phyloP scores from a whole-genome alignment of 2,797 vertebrate species.

The Xiphorhynchus erythropygius region DNA sequence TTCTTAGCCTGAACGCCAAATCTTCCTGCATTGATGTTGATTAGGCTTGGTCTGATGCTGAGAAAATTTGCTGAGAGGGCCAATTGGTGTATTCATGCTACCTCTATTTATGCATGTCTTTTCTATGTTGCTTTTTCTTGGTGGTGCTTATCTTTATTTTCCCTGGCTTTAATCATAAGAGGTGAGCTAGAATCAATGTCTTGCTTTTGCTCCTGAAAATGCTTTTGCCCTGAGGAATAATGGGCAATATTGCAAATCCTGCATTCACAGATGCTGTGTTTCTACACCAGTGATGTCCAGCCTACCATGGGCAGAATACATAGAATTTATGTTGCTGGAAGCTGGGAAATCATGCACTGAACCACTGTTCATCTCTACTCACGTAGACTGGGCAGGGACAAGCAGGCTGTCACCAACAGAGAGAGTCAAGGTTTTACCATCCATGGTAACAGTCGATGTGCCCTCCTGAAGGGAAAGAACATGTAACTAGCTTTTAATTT shows the following conservation, averaged over 20 bases:
- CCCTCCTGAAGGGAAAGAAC: constrained; percentile 82
- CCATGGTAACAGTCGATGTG: constrained; percentile 77
- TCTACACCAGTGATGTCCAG: background rate
- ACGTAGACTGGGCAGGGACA: constrained; percentile 81
- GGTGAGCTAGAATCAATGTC: background rate
- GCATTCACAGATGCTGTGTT: background rate
- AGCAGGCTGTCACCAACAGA: constrained; percentile 86
- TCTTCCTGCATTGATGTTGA: background rate
- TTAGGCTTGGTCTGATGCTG: background rate
- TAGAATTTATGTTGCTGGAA: background rate
- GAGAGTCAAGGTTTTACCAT: constrained; percentile 72
- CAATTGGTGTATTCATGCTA: accelerated
- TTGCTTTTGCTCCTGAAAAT: background rate
- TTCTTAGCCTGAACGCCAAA: background rate
- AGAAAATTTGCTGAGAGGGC: background rate
- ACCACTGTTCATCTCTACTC: constrained; percentile 69
- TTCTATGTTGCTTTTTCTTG: background rate
- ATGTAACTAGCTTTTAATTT: background rate
- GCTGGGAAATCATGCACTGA: background rate
- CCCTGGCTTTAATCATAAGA: background rate
- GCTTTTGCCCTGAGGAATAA: background rate
- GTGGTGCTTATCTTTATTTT: background rate
- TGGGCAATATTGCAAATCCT: background rate
- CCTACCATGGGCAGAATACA: background rate
- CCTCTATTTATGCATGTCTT: background rate